Percentiles rank a stretch among this genome's conserved stretches.
Evolutionary conservation across 92 coral and sea anemone species (phyloP).

Genomic region (Epizoanthus rinbou): DNA sequence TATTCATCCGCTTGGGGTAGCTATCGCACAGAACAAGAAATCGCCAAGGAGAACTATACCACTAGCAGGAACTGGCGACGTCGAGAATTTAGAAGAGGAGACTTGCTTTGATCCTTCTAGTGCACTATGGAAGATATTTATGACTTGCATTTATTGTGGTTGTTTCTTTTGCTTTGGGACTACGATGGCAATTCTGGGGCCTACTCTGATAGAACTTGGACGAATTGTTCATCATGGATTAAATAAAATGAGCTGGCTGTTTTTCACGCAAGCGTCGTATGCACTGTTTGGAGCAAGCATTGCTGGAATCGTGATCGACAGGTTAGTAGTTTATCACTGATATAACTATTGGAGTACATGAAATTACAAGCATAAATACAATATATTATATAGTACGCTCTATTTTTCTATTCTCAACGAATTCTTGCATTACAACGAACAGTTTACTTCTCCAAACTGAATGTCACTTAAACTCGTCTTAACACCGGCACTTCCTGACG

Average conservation of each 20-base stretch:
- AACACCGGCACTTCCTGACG: no score
- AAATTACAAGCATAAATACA: background rate
- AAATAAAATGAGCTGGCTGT: conserved; percentile 91
- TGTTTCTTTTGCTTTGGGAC: conserved; percentile 93
- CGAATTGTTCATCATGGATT: conserved; percentile 71
- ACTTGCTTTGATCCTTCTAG: conserved; percentile 36
- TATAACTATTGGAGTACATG: background rate
- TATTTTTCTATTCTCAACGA: no score
- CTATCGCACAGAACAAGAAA: conserved; percentile 72
- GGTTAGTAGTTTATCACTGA: conserved; percentile 51
- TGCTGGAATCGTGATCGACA: conserved; percentile 89
- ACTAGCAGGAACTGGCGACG: background rate
- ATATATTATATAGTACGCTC: no score
- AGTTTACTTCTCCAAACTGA: no score
- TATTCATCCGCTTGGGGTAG: conserved; percentile 75
- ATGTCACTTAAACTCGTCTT: no score
- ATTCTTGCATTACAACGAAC: no score
- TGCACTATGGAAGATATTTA: conserved; percentile 49
- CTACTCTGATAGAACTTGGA: conserved; percentile 85
- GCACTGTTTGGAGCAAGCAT: conserved; percentile 88
- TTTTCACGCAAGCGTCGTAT: conserved; percentile 87
- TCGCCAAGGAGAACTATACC: conserved; percentile 22
- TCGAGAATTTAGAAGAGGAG: conserved; percentile 10
- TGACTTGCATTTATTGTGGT: conserved; percentile 81
- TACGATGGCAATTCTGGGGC: conserved; percentile 91